Base-by-base conservation (phyloP, 1,140 invertebrate species). In the silkworm (Bombyx mori) region DNA sequence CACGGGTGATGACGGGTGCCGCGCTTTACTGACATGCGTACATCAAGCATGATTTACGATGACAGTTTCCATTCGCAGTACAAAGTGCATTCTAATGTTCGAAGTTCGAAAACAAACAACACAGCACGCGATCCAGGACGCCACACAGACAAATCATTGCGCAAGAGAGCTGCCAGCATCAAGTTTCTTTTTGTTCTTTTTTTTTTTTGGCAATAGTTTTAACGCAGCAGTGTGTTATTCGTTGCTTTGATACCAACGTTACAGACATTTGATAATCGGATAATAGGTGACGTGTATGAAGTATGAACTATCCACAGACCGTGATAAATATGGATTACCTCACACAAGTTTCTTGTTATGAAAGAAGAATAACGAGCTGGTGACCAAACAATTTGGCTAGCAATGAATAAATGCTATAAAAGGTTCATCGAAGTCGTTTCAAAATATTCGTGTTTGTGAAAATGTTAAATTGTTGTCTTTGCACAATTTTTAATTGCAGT, bases 51-150 rank as follows among this genome's bases (percentile, higher is more conserved):
- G 53, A 58, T 58, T 58, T 58, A 58, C 52, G 46, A 60, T 8
- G 53, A 18, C 46, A 45, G 46, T 55, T 60, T 54, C 44, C 47
- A 50, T 55, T 55, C 55, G 54, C 55, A 60, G 44, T 44, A 55
- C 10, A 43, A 55, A 48, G 46, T 53, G 56, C 26, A 53, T 59
- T 50, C 7, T 8, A 44, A 50, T 49, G 48, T 49, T 18, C 22
- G n/a, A 12, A 49, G 26, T 35, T 35, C 26, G 26, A 35, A 35
- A 35, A 35, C 26, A 35, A 35, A 35, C 48, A 49, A 49, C 6
- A 49, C 26, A 35, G 26, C 26, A 35, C 4, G 4, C 26, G 26
- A 35, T 35, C 26, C 26, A 5, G 26, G 26, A 35, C 26, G 26
- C 26, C 26, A 22, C 48, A 18, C 48, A 49, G 22, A 49, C n/a